Base-by-base conservation (phyloP, 2,113 vertebrate species). In the Plecturocebus donacophilus region DNA sequence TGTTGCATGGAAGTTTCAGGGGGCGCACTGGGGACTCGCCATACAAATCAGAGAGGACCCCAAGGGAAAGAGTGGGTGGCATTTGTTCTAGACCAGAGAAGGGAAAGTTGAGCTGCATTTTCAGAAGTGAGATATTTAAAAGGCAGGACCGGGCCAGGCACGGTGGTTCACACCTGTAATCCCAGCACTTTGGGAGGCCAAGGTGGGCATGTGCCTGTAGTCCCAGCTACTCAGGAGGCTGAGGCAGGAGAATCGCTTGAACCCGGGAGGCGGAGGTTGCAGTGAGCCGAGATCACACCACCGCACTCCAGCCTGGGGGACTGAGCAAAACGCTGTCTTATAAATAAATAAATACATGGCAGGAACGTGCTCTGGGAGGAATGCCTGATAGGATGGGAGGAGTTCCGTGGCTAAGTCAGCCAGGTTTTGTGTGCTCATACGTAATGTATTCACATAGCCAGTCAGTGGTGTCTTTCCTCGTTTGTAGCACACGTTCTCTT, bases 21-120 rank as follows among this genome's bases (percentile, higher is more conserved):
- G 27, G 4, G 40, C 1, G n/a, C 6, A 4, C 1, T 19, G n/a
- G 0, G 20, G 16, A 11, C 13, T 56, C 38, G 64, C 3, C 52
- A 14, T n/a, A 16, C 35, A 1, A 64, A 70, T 54, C 42, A 70
- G 23, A 35, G 47, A 35, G 61, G 38, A 20, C 5, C 32, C 38
- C 66, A 40, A 25, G 13, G 61, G 20, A 42, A 73, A 32, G 6
- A 6, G 8, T n/a, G 17, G 30, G 52, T 79, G 64, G 5, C 64
- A 2, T 58, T 27, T 79, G 42, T 25, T 4, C 87, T 32, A 49
- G 17, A 75, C 42, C 75, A 23, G 32, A 82, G n/a, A 61, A 35
- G 17, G 1, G 8, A 32, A 79, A 42, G 23, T 4, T 49, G 52
- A 66, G 7, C 19, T 49, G 11, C 52, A 10, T 70, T 61, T 86